These are phyloP conservation scores for Quadroppia sp. DNA, from an alignment of 2,888 invertebrate species.

Conservation along the genomic window DNA sequence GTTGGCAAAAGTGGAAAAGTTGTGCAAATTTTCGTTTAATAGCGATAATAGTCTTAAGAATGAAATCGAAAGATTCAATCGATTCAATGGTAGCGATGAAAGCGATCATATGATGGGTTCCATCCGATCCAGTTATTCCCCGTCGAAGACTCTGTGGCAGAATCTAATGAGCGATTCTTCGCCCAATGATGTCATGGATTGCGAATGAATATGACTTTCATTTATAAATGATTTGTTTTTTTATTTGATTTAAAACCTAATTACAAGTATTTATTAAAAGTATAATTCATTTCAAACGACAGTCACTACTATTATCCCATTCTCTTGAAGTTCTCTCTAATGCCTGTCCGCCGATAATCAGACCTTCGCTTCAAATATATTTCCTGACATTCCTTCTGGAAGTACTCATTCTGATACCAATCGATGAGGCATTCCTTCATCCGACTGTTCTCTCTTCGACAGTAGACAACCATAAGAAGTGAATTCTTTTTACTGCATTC, in stretches of 20 bases:
- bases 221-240: neutral
- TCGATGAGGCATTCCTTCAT: constrained; percentile 58
- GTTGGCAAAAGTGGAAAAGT: neutral
- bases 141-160: constrained; percentile 5
- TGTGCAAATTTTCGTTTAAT: constrained; percentile 4
- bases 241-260: neutral
- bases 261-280: neutral
- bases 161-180: constrained; percentile 25
- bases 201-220: neutral
- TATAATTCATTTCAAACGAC: neutral
- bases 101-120: constrained; percentile 20
- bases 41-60: neutral
- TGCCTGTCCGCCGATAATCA: constrained; percentile 75
- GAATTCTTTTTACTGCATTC: constrained; percentile 34
- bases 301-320: constrained; percentile 32
- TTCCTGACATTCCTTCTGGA: constrained; percentile 67
- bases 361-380: constrained; percentile 75
- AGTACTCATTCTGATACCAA: constrained; percentile 66
- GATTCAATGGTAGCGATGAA: constrained; percentile 3
- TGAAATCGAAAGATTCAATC: neutral
- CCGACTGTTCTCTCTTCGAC: constrained; percentile 65
- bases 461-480: constrained; percentile 58
- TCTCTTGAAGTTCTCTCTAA: constrained; percentile 51
- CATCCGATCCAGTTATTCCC: neutral
- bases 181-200: constrained; percentile 5